phyloP scores from a whole-genome alignment of 2,113 vertebrate genomes.

The Phrynosoma platyrhinos region DNA sequence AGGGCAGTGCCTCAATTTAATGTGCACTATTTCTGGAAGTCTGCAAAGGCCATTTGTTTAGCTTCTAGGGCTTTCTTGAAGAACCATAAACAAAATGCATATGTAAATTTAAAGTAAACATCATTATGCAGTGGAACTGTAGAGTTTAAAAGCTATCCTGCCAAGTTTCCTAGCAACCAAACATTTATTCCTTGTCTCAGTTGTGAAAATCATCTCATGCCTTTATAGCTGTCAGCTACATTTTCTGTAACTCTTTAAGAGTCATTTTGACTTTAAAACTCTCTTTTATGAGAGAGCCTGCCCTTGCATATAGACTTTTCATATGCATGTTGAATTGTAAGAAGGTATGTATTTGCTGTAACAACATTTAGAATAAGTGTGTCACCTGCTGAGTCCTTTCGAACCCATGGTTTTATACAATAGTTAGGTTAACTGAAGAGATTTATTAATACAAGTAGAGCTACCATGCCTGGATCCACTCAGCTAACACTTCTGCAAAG shows the following conservation, averaged over 20 bases:
- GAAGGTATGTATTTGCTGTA: slow-evolving; percentile 19
- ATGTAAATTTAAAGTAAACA: background rate
- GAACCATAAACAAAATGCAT: background rate
- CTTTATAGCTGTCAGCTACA: background rate
- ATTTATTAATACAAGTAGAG: background rate
- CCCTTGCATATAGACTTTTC: background rate
- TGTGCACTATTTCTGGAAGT: too few species aligned
- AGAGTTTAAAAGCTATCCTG: background rate
- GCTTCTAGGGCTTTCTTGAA: background rate
- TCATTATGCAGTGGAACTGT: background rate
- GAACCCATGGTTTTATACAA: background rate
- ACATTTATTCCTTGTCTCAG: background rate
- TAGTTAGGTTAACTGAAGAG: background rate
- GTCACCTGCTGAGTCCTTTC: background rate
- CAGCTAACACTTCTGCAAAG: background rate
- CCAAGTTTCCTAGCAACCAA: slow-evolving; percentile 28
- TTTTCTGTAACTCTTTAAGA: background rate
- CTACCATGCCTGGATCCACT: background rate
- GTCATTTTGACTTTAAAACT: slow-evolving; percentile 8
- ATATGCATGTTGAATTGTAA: background rate
- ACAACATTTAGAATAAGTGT: slow-evolving; percentile 29
- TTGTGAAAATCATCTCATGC: background rate
- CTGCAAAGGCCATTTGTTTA: too few species aligned
- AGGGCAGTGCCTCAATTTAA: too few species aligned
- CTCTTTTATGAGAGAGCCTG: slow-evolving; percentile 10